Evolutionary conservation across 2,888 invertebrate species (phyloP).

Genomic region (Aethes cnicana): DNA sequence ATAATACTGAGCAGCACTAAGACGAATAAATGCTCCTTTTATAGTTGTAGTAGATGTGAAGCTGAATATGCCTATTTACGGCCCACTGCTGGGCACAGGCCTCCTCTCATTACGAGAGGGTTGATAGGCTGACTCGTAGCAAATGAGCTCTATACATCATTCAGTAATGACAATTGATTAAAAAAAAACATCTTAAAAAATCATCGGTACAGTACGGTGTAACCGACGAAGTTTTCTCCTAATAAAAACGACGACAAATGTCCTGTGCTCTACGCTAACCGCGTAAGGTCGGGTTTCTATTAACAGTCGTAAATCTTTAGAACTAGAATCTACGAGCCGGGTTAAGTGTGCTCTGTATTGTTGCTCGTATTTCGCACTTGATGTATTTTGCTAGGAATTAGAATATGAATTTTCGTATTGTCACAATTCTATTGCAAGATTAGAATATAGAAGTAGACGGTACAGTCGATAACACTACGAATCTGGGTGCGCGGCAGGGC

Average conservation of each 20-base stretch:
- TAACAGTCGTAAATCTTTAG: conserved; percentile 2
- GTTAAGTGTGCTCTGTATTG: conserved; percentile 18
- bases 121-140: neutral
- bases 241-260: conserved; percentile 25
- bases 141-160: neutral
- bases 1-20: no score
- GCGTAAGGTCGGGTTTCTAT: conserved; percentile 21
- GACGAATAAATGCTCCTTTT: no score
- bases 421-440: conserved; percentile 6
- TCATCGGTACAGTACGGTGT: neutral
- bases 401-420: conserved; percentile 29
- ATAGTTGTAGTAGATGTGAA: no score
- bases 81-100: no score
- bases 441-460: neutral
- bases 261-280: conserved; percentile 1
- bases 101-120: neutral
- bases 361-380: conserved; percentile 25
- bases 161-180: neutral
- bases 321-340: conserved; percentile 19
- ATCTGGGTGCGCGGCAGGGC: no score
- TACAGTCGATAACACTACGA: neutral
- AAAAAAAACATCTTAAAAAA: neutral
- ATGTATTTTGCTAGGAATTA: conserved; percentile 26
- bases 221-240: neutral
- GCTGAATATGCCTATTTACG: no score